Evolutionary conservation across 1,140 invertebrate species (phyloP), one percentile per base, ranked within the genome.

Genomic region (Anastrepha ludens): DNA sequence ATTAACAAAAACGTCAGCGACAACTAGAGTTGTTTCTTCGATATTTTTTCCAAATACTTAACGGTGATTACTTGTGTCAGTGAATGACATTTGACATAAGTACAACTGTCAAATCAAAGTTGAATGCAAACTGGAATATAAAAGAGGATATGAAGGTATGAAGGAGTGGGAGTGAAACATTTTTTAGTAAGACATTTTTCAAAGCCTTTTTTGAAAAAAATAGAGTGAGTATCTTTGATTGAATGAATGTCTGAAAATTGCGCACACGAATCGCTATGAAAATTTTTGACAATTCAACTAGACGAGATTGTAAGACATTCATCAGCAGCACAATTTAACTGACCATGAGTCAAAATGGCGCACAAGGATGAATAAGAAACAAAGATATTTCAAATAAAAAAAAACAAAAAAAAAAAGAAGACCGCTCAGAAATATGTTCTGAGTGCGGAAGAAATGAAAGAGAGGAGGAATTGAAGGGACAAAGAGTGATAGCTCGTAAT

Each of bases 401-500:
- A 62, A 13, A 17, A 62, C 5, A 0, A 62, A 13, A 13, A n/a
- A 62, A 62, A 17, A n/a, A 62, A 17, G 60, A 55, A 55, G 2
- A 6, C 50, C 1, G 50, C 50, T 6, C 6, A 55, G 50, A 55
- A 11, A 8, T 6, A 8, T 55, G 50, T 11, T 55, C 2, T 2
- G 3, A 55, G 50, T 55, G 50, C 50, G 50, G 11, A 55, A 55
- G 2, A 55, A 55, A 55, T 55, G 50, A 11, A 11, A 55, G 8
- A 62, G 15, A 62, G n/a, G 8, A n/a, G 60, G 13, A 17, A 15
- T 8, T 62, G 60, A 15, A 2, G n/a, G 8, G n/a, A 15, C 15
- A 17, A 15, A 15, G 74, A 55, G 74, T 81, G 74, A 81, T 55
- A 81, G n/a, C 55, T 81, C 47, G 47, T 81, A 81, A 81, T 81